Base-by-base conservation (phyloP, 1,140 invertebrate genomes). In the Holotrichia oblita region DNA sequence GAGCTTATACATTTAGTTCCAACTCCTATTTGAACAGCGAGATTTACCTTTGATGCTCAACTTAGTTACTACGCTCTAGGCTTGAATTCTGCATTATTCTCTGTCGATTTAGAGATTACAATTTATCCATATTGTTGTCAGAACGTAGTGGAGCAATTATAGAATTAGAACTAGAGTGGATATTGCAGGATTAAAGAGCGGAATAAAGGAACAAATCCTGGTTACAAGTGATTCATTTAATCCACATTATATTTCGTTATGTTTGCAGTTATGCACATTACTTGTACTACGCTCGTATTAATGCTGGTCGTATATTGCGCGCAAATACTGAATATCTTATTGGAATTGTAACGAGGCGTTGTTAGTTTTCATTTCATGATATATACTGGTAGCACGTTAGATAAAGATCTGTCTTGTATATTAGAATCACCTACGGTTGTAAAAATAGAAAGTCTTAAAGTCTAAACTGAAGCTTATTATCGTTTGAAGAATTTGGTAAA, bases 71-170 rank as follows among this genome's bases (percentile, higher is more conserved):
- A 4, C 61, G 61, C 22, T 69, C 61, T 17, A 69, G 22, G 22
- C 61, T 69, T 69, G 61, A 69, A 24, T 69, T 69, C 61, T 34
- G 8, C 61, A 69, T 69, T 69, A 69, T 69, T 69, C 61, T 69
- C 61, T 69, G 61, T 69, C 61, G 61, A 69, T 69, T 69, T 69
- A 69, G 61, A 69, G 61, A 69, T 69, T 69, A 69, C 61, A 69
- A 69, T 69, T 69, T 69, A 69, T 69, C 61, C 61, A 69, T 8
- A 69, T 69, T 69, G 61, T 69, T 69, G 61, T 34, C 61, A 69
- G 61, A 22, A 69, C 12, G 61, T 34, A 34, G 61, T 34, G 14
- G 20, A 69, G 61, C 61, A 69, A 69, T 69, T 69, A 69, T 14
- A 69, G 61, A 69, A 69, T 69, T 69, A 69, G 14, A 69, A 34